Conservation (phyloP, 1,140 invertebrate genomes). For the Sycophaga agraensis region DNA sequence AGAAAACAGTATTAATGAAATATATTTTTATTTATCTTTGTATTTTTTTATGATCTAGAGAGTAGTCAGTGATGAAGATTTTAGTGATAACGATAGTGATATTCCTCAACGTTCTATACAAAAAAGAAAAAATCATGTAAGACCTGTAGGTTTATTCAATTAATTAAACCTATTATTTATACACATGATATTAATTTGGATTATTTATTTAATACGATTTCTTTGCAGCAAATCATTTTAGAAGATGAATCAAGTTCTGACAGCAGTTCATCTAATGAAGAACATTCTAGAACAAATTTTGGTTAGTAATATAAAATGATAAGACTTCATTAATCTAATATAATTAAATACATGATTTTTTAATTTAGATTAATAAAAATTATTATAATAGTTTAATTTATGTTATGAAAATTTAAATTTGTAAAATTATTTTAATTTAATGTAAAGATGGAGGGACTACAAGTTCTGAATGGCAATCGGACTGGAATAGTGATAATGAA, state of each 20-base stretch:
- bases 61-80: constrained; percentile 48
- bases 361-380: too few species aligned
- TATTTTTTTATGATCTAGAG: constrained; percentile 17
- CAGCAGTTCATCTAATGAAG: constrained; percentile 28
- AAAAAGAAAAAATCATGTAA: constrained; percentile 45
- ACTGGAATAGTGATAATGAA: constrained; percentile 48
- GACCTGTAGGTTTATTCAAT: neutral
- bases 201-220: neutral
- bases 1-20: neutral
- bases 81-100: constrained; percentile 49
- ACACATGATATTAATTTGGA: too few species aligned
- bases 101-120: constrained; percentile 38
- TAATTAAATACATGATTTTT: too few species aligned
- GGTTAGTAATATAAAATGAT: too few species aligned
- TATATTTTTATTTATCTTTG: neutral
- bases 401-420: too few species aligned
- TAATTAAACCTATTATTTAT: constrained; percentile 1
- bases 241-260: constrained; percentile 46
- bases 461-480: constrained; percentile 47
- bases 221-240: constrained; percentile 44
- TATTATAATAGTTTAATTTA: too few species aligned
- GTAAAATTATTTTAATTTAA: too few species aligned
- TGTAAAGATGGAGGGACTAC: constrained; percentile 34
- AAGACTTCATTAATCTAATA: too few species aligned
- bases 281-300: neutral